Evolutionary conservation across 1,140 invertebrate genomes (phyloP), one percentile per base, ranked within the genome.

Genomic region (Belonocnema kinseyi): DNA sequence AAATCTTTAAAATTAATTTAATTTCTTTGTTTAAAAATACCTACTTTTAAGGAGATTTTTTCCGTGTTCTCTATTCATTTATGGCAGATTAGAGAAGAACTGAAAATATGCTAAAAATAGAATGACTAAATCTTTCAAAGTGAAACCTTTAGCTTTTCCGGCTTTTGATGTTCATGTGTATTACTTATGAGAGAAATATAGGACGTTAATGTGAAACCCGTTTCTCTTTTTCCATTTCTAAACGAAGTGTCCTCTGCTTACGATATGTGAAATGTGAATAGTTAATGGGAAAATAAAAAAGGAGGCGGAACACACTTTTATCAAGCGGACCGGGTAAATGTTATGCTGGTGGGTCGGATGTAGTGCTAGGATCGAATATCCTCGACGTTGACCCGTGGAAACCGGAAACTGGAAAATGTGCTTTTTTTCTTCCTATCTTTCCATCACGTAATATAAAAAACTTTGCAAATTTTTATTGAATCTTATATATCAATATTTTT

Each of bases 281-380:
- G n/a, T 54, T 46, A 19, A 17, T 17, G 53, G 53, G 16, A 54
- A 54, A 54, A 54, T 7, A 17, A 54, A 54, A 54, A 54, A 54
- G 53, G n/a, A 54, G 17, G 53, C 17, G 17, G 17, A 54, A 54
- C 53, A 54, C 53, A 54, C 53, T 54, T 54, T 54, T 54, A 54
- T 54, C 53, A 54, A 54, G 53, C 53, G 53, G n/a, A 54, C n/a
- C 53, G 53, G 17, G 53, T 54, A 54, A 54, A 54, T 54, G 53
- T 17, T 54, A 54, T 54, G 53, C 53, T 19, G n/a, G 17, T 54
- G 53, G 53, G 53, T 54, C n/a, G n/a, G 53, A n/a, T 54, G 53
- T 54, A 54, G 16, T 54, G 53, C 53, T 19, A 54, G 53, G 53
- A 54, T 54, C 53, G 53, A 54, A 54, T 54, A 19, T 54, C 53